Percentiles rank a stretch among this genome's conserved stretches.
These are phyloP conservation scores for Colletes gigas DNA, from an alignment of 1,140 invertebrate genomes.

Conservation along the genomic window DNA sequence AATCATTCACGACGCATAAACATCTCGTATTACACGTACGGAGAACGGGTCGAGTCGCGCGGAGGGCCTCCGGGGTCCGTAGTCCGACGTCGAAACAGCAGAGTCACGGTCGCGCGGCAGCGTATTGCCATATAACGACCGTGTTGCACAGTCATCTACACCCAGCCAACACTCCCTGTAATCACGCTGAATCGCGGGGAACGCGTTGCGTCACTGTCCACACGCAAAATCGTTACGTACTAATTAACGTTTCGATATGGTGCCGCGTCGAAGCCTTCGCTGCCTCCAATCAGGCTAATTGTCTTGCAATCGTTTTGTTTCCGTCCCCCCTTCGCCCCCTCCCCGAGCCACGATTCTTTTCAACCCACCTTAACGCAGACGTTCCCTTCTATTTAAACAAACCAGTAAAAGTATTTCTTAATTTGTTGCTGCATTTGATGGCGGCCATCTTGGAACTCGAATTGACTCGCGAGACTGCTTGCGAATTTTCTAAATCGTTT, in stretches of 20 bases:
- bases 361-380: no score
- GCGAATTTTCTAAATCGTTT: no score
- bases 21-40: conserved; percentile 60
- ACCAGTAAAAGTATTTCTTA: no score
- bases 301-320: conserved; percentile 55
- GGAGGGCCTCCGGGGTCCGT: conserved; percentile 22
- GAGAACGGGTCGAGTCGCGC: not conserved
- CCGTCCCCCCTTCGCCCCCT: conserved; percentile 16
- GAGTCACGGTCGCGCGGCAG: conserved; percentile 72
- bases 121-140: conserved; percentile 67
- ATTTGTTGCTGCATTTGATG: no score
- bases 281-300: conserved; percentile 68
- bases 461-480: no score
- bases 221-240: conserved; percentile 66
- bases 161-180: conserved; percentile 64
- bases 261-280: conserved; percentile 61
- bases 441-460: no score
- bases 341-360: not conserved
- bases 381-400: not conserved
- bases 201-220: conserved; percentile 69
- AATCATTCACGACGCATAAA: conserved; percentile 62
- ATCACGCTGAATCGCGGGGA: conserved; percentile 67
- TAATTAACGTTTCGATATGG: conserved; percentile 70
- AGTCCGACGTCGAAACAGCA: conserved; percentile 55
- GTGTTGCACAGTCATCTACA: conserved; percentile 70